Evolutionary conservation across 2,797 vertebrate genomes (phyloP).

Genomic region (Microctenopoma lineatum): DNA sequence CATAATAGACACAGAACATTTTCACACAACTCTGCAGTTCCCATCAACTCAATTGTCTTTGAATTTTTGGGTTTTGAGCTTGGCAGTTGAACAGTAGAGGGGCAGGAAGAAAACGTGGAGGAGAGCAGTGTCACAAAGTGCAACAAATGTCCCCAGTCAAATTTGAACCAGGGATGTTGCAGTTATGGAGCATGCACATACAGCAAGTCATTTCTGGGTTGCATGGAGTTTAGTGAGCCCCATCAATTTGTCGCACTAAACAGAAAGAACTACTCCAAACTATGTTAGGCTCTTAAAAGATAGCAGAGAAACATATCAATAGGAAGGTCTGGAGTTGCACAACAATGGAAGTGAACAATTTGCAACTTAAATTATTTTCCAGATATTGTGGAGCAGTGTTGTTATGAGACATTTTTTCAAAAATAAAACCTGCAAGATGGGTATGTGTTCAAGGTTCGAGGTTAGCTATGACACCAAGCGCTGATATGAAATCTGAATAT

Average conservation of each 20-base stretch:
- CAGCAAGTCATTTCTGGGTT: neutral
- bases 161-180: too few species aligned
- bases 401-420: neutral
- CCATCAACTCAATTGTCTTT: too few species aligned
- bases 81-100: too few species aligned
- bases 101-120: too few species aligned
- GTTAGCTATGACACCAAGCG: too few species aligned
- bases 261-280: constrained; percentile 8
- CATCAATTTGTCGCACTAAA: constrained; percentile 5
- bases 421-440: neutral
- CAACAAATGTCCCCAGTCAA: too few species aligned
- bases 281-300: too few species aligned
- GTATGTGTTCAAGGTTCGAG: too few species aligned
- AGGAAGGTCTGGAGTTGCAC: neutral
- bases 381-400: neutral
- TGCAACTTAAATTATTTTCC: constrained; percentile 6
- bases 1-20: neutral
- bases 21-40: too few species aligned
- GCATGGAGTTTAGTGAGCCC: too few species aligned
- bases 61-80: neutral
- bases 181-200: neutral
- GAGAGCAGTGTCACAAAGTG: too few species aligned
- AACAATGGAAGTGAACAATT: too few species aligned
- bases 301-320: neutral
- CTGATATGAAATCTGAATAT: constrained; percentile 4